phyloP scores from a whole-genome alignment of 2,888 invertebrate species.

The Drosophila testacea region DNA sequence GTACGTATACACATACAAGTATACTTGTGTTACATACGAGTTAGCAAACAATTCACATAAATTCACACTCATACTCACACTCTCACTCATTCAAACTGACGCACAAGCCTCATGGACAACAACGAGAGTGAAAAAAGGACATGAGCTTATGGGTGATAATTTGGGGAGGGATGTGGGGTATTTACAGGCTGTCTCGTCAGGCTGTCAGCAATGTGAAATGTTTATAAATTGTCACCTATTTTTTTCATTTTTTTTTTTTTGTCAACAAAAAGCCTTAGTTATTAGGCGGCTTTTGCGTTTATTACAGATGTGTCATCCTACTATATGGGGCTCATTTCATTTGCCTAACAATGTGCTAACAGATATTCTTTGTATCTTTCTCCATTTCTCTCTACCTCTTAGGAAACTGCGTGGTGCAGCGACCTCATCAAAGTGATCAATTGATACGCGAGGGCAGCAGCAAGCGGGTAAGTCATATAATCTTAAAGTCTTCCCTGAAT shows the following conservation, averaged over 20 bases:
- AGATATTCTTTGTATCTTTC: background rate
- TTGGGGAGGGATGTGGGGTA: background rate
- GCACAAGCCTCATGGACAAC: background rate
- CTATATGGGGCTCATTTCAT: background rate
- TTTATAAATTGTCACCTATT: constrained; percentile 16
- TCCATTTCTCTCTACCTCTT: constrained; percentile 35
- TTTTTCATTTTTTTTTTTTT: constrained; percentile 2
- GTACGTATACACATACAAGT: constrained; percentile 12
- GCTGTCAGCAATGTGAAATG: constrained; percentile 11
- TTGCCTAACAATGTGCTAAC: constrained; percentile 3
- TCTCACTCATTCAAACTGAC: background rate
- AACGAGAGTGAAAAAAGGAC: constrained; percentile 5
- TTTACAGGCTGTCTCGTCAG: constrained; percentile 5
- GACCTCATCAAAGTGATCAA: constrained; percentile 93
- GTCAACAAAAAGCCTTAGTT: constrained; percentile 8
- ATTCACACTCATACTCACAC: background rate
- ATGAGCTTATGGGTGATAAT: background rate
- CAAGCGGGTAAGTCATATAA: constrained; percentile 88
- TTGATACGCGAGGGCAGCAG: constrained; percentile 94
- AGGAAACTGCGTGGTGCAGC: constrained; percentile 94
- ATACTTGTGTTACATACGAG: constrained; percentile 10
- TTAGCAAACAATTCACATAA: constrained; percentile 5
- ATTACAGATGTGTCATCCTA: constrained; percentile 1
- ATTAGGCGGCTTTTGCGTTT: constrained; percentile 19
- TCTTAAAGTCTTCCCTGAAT: background rate